Percentiles rank a stretch among this genome's conserved stretches.
These are phyloP conservation scores for Cephalopholis sonnerati DNA, from an alignment of 2,113 vertebrate species.

Conservation along the genomic window DNA sequence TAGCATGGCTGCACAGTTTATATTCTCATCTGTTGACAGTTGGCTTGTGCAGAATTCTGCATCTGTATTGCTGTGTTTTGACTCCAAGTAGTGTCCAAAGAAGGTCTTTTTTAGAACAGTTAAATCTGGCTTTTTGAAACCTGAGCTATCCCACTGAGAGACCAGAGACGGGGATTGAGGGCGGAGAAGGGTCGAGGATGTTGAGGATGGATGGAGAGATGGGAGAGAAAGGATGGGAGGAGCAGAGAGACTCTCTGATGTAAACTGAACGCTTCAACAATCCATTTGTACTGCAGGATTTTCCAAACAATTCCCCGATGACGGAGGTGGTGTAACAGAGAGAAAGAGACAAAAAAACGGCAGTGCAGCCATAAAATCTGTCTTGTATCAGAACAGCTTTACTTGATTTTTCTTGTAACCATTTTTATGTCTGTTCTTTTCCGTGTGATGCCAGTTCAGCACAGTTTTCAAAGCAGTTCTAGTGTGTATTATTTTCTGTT, in stretches of 20 bases:
- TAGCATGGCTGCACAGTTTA: background rate
- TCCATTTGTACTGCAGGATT: slow-evolving; percentile 40
- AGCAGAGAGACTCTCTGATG: slow-evolving; percentile 18
- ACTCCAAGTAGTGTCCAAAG: background rate
- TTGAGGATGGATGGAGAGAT: slow-evolving; percentile 13
- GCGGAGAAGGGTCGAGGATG: slow-evolving; percentile 1
- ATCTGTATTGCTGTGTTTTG: background rate
- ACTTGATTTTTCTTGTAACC: background rate
- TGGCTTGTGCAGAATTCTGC: background rate
- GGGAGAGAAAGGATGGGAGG: background rate
- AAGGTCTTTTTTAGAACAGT: background rate
- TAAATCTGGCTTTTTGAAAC: slow-evolving; percentile 25
- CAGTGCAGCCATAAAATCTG: background rate
- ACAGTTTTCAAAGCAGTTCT: background rate
- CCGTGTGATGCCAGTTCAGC: slow-evolving; percentile 9
- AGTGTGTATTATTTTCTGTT: background rate
- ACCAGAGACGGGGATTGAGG: background rate
- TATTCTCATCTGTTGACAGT: background rate
- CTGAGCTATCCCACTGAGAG: slow-evolving; percentile 1
- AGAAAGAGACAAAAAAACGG: slow-evolving; percentile 34
- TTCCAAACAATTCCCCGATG: slow-evolving; percentile 48
- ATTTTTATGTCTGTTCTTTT: background rate
- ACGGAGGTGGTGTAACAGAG: slow-evolving; percentile 39
- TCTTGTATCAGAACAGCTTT: background rate
- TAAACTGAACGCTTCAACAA: slow-evolving; percentile 5